Percentiles rank a stretch among this genome's conserved stretches.
Conservation (phyloP, 2,888 invertebrate species). For the Sarcophaga variegata region DNA sequence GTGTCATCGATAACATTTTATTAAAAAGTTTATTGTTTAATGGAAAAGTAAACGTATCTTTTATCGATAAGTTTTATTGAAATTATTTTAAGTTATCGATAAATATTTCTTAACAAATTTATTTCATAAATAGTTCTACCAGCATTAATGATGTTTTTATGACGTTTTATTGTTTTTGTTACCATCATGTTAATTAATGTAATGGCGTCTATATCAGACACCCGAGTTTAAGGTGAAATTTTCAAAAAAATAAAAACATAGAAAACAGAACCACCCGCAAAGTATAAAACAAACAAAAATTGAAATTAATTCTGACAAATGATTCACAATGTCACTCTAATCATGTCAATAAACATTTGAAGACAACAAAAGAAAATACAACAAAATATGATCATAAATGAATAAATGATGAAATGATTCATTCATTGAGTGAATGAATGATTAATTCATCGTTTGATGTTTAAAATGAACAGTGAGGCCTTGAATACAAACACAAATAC, state of each 20-base stretch:
- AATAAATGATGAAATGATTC: neutral
- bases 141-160: neutral
- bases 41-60: too few species aligned
- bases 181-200: slow-evolving; percentile 26
- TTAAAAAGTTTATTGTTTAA: too few species aligned
- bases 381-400: neutral
- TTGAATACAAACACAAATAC: too few species aligned
- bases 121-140: neutral
- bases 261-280: neutral
- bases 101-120: neutral
- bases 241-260: neutral
- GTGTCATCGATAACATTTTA: too few species aligned
- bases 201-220: slow-evolving; percentile 3
- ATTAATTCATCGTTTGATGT: slow-evolving; percentile 5
- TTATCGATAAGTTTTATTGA: neutral
- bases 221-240: neutral
- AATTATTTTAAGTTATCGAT: neutral
- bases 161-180: neutral
- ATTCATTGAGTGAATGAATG: neutral
- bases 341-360: slow-evolving; percentile 21
- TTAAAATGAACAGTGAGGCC: neutral
- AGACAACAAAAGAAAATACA: neutral
- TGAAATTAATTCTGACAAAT: neutral
- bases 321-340: slow-evolving; percentile 23
- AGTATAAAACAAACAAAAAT: neutral